These are phyloP conservation scores for Lytechinus variegatus DNA, from an alignment of 35 echinoderm and acorn worm species.

Conservation along the genomic window DNA sequence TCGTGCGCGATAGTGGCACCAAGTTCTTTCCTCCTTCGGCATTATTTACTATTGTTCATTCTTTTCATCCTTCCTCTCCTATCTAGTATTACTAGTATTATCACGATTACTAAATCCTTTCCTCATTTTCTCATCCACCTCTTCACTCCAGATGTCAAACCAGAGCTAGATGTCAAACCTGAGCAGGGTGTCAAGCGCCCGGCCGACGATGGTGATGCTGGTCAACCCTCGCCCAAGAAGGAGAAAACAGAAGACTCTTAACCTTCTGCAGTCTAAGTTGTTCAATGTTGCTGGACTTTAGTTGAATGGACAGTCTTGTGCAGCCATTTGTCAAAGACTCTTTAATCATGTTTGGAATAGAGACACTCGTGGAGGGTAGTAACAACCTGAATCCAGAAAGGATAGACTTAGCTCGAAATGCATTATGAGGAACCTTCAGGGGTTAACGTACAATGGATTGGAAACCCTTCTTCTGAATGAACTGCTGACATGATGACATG, in stretches of 20 bases:
- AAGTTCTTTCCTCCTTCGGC: neutral
- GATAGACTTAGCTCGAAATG: neutral
- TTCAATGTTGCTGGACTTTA: neutral
- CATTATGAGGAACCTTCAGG: neutral
- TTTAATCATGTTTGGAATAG: neutral
- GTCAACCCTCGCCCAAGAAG: neutral
- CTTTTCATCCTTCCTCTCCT: neutral
- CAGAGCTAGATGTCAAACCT: neutral
- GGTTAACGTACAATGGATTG: neutral
- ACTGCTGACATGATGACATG: neutral
- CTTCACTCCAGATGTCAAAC: neutral
- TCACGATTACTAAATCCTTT: neutral
- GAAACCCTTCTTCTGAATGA: neutral
- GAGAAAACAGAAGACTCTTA: slow-evolving; percentile 32
- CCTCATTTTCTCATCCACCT: neutral
- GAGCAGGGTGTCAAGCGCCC: slow-evolving; percentile 35
- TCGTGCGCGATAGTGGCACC: too few relatives aligned
- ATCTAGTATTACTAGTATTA: neutral
- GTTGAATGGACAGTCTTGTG: neutral
- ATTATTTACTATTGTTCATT: neutral
- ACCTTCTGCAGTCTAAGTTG: neutral
- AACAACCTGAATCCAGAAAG: neutral
- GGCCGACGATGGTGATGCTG: neutral
- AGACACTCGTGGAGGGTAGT: neutral
- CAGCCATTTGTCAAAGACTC: neutral